Base-by-base conservation (phyloP, 2,797 vertebrate species). In the Ataeniobius toweri region DNA sequence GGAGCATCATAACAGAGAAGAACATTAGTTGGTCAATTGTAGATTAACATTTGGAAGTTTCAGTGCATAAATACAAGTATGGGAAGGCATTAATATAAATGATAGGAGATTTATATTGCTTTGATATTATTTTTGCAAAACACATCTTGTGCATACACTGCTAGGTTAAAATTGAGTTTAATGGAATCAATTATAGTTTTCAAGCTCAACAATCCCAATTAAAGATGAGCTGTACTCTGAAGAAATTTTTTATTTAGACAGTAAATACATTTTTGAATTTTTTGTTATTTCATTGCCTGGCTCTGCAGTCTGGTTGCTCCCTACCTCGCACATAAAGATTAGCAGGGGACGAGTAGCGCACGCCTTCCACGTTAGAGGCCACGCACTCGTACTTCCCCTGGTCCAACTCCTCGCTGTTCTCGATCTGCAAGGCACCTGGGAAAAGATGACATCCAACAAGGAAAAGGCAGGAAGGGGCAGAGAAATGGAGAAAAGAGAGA, bases 261-360 rank as follows among this genome's bases (percentile, higher is more conserved):
- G 83, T 76, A 84, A 82, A 83, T 77, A 78, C 78, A 81, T 83
- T 73, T 26, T 31, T 58, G 61, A 44, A 10, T 53, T 31, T 50
- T 79, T 69, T 68, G 16, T 61, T 28, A 28, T 71, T 77, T 69
- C 77, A 71, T 79, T 82, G 81, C 87, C 86, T 90, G 86, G 55
- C 79, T 91, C 92, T 93, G 67, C 85, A 92, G 89, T 93, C 83
- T 75, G 90, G 86, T 95, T 91, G 94, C 94, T 97, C 96, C 98
- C 97, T 99, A 99, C 98, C 98, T 99, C 98, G 96, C 97, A 99
- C 98, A 91, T 99, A 99, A 95, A 99, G 97, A 95, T 99, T 99
- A 93, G 98, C 98, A 0, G 98, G 97, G 78, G 98, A 97, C 39
- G 98, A 99, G 94, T 99, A 99, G 91, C 98, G 98, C 88, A 99